Base-by-base conservation (phyloP, 2,888 invertebrate species). In the Nomada ferruginata region DNA sequence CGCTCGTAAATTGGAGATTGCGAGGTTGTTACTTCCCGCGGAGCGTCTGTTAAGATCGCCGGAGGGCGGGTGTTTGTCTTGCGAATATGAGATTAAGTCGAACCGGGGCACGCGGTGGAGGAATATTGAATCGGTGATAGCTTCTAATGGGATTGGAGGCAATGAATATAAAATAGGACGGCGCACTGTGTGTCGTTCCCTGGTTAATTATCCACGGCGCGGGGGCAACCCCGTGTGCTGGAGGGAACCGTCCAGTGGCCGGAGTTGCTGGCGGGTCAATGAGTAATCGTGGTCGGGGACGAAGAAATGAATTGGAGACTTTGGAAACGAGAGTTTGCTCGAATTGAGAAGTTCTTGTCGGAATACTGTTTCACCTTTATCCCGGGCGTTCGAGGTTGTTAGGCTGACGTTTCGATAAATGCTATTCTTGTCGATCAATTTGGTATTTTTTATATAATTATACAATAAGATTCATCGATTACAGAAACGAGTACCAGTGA, bases 1-100 rank as follows among this genome's bases (percentile, higher is more conserved):
- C 69, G 73, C 83, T 83, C 84, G 85, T 84, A 87, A 87, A 87
- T 87, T 85, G 79, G 75, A 85, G 76, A 81, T 85, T 82, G 80
- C 84, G 76, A 73, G 83, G 76, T 87, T 78, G 82, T 85, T 87
- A 82, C 74, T 87, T 81, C 74, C 69, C 59, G 70, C 69, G 79
- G 65, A 78, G 75, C 74, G 76, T 77, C 78, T 72, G 70, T 79
- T 79, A 75, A 79, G 82, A 87, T 85, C 44, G 76, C 76, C n/a
- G 63, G 63, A 63, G 72, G 69, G 79, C 75, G 77, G 70, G 76
- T 83, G 87, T 81, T 79, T 81, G 73, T 83, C 61, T 75, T 66
- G 73, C 65, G 81, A 79, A 82, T 84, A 80, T 86, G 70, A 84
- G 76, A 74, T 78, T 78, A 70, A 73, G 60, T 69, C 64, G 53